Evolutionary conservation across 2,797 vertebrate species (phyloP), one percentile per base, ranked within the genome.

Genomic region (Mus caroli): DNA sequence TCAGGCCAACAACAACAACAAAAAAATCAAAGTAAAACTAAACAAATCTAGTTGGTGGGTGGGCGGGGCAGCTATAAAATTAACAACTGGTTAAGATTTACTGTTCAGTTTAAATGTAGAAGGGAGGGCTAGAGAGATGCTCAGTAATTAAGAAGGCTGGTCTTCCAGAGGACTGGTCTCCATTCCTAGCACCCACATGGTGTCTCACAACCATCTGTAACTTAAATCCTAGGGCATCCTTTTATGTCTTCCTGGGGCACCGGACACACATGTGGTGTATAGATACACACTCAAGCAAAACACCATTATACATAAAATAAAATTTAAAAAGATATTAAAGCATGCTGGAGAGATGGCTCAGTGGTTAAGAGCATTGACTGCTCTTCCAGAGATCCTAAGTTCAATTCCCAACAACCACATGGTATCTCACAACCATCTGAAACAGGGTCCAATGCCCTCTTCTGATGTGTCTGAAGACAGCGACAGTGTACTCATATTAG

Each of bases 91-190:
- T 3, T 64, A 92, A 91, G 40, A 79, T 93, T 50, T 94, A 62
- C 50, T 78, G 4, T 84, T 95, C 92, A 93, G 78, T 24, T 79
- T 69, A 77, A 93, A 97, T 9, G 28, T 91, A 50, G 92, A 92
- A 92, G 11, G 62, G 19, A 34, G 40, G 43, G 80, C 40, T 34
- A 26, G 43, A 85, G 82, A 69, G 83, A 67, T 26, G 84, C 34
- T 69, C 46, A 86, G 84, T 46, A 50, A 34, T 24, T 52, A 15
- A 52, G 46, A 69, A 22, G 19, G 34, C 62, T 64, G 40, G 28
- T 85, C 19, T 28, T 64, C 19, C 31, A 52, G 60, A 52, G 64
- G 43, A 15, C 34, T 14, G 46, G 13, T 52, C 50, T 69, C 31
- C 13, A 69, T 52, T 86, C 46, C 62, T 50, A 86, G 31, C 7